Base-by-base conservation (phyloP, 2,797 vertebrate species). In the Cyprinodon diabolis region DNA sequence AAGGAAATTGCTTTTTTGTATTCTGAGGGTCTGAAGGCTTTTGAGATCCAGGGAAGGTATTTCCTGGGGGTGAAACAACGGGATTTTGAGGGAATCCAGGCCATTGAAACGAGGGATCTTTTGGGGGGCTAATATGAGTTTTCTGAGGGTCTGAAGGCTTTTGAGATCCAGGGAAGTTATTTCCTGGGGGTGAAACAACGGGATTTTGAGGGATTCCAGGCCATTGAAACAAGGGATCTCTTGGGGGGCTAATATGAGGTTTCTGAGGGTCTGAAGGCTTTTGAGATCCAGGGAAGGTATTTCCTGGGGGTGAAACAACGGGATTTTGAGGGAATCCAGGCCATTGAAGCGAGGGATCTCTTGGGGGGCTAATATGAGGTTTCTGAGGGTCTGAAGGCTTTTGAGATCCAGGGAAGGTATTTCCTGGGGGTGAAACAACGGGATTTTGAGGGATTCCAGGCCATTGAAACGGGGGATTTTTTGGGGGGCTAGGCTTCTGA, bases 91-190 rank as follows among this genome's bases (percentile, higher is more conserved):
- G 68, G 0, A 0, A 1, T 37, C 25, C 17, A 21, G 67, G 48
- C 1, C 15, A 4, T 2, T 43, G 48, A 25, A 9, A 35, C 6
- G 0, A 9, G 55, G 3, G 40, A 0, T 35, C 4, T 8, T 2
- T 2, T 66, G 57, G 8, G 13, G 71, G 4, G 3, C 8, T 13
- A 19, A 3, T 2, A 23, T 48, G 23, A 15, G 25, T 69, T 0
- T 25, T 0, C 30, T 62, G 8, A 45, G 58, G 6, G 35, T 6
- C 6, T 3, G 37, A 71, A 47, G 66, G 74, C 0, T 5, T 11
- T 17, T 67, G 71, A 65, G 21, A 37, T 40, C 40, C 40, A 40
- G 40, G 40, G 40, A 40, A 40, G 40, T 1, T 25, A 2, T 30
- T 4, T 7, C 10, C 6, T 21, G 54, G n/a, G 11, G 19, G 0